Base-by-base conservation (phyloP, 2,797 vertebrate genomes). In the Danio aesculapii region DNA sequence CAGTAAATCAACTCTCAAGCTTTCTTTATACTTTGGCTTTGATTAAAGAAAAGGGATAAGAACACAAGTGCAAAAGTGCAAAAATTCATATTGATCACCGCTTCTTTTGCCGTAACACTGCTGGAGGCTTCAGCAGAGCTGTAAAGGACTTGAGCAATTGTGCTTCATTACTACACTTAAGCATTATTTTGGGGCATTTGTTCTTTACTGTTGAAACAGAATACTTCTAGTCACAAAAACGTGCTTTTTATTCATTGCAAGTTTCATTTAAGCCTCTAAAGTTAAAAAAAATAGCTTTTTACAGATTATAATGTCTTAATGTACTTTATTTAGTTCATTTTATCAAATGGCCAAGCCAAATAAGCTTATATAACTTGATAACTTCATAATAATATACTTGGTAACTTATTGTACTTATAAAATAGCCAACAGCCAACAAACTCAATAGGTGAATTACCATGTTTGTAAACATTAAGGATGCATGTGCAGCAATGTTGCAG, bases 1-100 rank as follows among this genome's bases (percentile, higher is more conserved):
- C 84, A 85, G 93, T 98, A 97, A 98, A 98, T 98, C 98, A 98
- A 95, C 92, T 92, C 89, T 92, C 93, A 83, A 94, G 93, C 94
- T 95, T 97, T 97, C 95, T 93, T 95, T 96, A 95, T 92, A 84
- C 86, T 84, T 87, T 84, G 57, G 74, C 83, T 82, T 82, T 77
- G 81, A 69, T 76, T 81, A 83, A 81, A 90, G 90, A 88, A 89
- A 88, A 86, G 88, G 88, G 85, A 89, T 90, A 91, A 90, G 89
- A 90, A 90, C 89, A 87, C 86, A 89, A 93, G 92, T 90, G 90
- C 91, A 90, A 89, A 88, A 89, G 91, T 88, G 90, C 89, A 92
- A 84, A 90, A 93, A 93, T 91, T 92, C 84, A 89, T 92, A 94
- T 88, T 84, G 92, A 93, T 92, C 53, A 87, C 88, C 85, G 63